These are phyloP conservation scores for Conus canariensis DNA, from an alignment of 2,888 invertebrate species.

Conservation along the genomic window DNA sequence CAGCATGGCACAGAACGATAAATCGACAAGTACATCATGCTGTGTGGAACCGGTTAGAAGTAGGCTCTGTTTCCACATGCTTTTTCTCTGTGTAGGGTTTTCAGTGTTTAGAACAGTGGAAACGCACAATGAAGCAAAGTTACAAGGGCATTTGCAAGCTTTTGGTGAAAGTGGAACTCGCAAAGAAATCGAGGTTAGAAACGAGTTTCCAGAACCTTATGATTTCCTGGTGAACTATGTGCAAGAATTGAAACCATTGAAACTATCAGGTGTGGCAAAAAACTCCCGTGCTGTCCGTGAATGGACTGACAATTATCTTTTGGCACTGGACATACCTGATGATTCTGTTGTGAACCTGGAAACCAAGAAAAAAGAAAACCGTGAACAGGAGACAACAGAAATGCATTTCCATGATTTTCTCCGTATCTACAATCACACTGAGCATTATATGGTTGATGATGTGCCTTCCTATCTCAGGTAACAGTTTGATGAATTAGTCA, in stretches of 20 bases:
- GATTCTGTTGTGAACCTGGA: slow-evolving; percentile 64
- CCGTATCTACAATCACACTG: slow-evolving; percentile 67
- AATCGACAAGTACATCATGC: neutral
- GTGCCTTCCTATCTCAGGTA: slow-evolving; percentile 73
- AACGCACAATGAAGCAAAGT: slow-evolving; percentile 33
- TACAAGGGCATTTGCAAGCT: slow-evolving; percentile 68
- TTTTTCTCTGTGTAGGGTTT: neutral
- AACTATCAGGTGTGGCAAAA: slow-evolving; percentile 70
- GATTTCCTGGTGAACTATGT: slow-evolving; percentile 71
- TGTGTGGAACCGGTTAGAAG: neutral
- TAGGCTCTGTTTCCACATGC: neutral
- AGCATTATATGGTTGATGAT: slow-evolving; percentile 74
- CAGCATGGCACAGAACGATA: neutral
- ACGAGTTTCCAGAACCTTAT: slow-evolving; percentile 64
- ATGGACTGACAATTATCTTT: slow-evolving; percentile 76
- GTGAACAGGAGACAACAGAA: slow-evolving; percentile 61
- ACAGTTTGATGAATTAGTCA: neutral
- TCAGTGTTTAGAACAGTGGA: neutral
- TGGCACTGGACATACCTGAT: slow-evolving; percentile 58
- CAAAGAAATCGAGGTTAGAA: slow-evolving; percentile 60
- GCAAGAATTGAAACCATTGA: slow-evolving; percentile 63
- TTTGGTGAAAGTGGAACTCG: slow-evolving; percentile 69
- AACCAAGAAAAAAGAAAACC: slow-evolving; percentile 74
- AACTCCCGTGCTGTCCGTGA: slow-evolving; percentile 65
- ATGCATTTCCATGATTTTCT: slow-evolving; percentile 74